phyloP scores from a whole-genome alignment of 2,797 vertebrate species.

The Anguilla pacifica region DNA sequence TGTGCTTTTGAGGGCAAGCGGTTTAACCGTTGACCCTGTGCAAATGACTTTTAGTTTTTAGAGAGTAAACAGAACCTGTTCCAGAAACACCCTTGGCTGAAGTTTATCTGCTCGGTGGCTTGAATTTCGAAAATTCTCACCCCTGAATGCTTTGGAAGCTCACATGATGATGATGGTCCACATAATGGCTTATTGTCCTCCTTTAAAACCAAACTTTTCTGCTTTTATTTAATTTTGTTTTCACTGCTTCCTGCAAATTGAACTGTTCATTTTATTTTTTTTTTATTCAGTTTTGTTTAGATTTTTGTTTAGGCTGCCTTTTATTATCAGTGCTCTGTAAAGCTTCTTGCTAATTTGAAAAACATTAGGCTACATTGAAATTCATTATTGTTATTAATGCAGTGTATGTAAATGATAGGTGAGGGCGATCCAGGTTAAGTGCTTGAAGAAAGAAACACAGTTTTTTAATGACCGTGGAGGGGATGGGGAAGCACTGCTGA shows the following conservation, averaged over 20 bases:
- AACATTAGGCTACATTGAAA: background rate
- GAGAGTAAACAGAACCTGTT: background rate
- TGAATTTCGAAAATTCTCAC: background rate
- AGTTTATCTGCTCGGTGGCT: background rate
- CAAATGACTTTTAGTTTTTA: background rate
- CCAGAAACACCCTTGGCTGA: background rate
- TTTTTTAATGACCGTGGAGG: background rate
- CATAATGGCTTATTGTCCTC: background rate
- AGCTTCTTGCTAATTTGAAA: background rate
- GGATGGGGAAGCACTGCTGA: background rate
- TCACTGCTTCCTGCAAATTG: background rate
- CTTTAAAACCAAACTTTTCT: background rate
- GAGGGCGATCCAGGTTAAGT: background rate
- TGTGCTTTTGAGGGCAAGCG: background rate
- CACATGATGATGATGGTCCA: background rate
- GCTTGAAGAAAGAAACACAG: background rate
- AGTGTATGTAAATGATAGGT: background rate
- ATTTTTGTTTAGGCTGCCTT: background rate
- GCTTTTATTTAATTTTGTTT: background rate
- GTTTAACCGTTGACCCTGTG: background rate
- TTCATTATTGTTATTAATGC: background rate
- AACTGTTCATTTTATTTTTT: background rate
- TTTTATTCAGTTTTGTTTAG: background rate
- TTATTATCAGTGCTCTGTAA: background rate
- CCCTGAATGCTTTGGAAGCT: background rate